Evolutionary conservation across 2,113 vertebrate genomes (phyloP).

Genomic region (Chascanopsetta lugubris): DNA sequence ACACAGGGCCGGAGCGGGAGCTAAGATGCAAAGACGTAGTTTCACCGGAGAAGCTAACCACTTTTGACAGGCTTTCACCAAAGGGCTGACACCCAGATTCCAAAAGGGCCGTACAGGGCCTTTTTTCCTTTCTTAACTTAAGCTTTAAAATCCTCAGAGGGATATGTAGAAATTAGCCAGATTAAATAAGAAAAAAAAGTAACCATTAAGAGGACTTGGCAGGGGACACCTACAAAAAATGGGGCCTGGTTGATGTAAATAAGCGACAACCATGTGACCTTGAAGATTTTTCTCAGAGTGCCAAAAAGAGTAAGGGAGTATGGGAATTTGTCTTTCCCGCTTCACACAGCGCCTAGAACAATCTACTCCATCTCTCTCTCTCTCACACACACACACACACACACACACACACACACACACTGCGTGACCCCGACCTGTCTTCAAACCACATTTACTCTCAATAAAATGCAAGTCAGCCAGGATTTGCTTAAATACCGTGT

Average conservation of each 20-base stretch:
- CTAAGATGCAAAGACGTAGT: slow-evolving; percentile 94
- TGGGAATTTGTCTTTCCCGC: slow-evolving; percentile 52
- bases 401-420: too few species aligned
- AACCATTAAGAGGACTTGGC: slow-evolving; percentile 65
- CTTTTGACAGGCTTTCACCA: slow-evolving; percentile 92
- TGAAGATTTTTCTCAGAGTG: slow-evolving; percentile 49
- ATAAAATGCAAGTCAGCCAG: slow-evolving; percentile 5
- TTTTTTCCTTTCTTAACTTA: slow-evolving; percentile 66
- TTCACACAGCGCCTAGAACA: slow-evolving; percentile 28
- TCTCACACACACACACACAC: too few species aligned
- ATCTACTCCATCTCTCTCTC: slow-evolving; percentile 28
- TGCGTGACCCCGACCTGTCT: slow-evolving; percentile 34
- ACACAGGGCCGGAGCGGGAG: slow-evolving; percentile 90
- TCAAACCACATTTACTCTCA: slow-evolving; percentile 12
- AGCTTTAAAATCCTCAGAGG: slow-evolving; percentile 68
- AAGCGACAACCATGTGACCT: slow-evolving; percentile 60
- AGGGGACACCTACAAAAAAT: slow-evolving; percentile 55
- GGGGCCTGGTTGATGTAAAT: slow-evolving; percentile 51
- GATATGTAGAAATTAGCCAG: slow-evolving; percentile 77
- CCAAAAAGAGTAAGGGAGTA: slow-evolving; percentile 45
- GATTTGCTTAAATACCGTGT: slow-evolving; percentile 17
- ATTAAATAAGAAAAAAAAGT: slow-evolving; percentile 72
- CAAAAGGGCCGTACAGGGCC: slow-evolving; percentile 77
- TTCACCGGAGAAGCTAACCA: slow-evolving; percentile 92
- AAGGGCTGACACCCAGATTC: slow-evolving; percentile 75